Evolutionary conservation across 2,113 vertebrate genomes (phyloP).

Genomic region (Lophotis ruficrista): DNA sequence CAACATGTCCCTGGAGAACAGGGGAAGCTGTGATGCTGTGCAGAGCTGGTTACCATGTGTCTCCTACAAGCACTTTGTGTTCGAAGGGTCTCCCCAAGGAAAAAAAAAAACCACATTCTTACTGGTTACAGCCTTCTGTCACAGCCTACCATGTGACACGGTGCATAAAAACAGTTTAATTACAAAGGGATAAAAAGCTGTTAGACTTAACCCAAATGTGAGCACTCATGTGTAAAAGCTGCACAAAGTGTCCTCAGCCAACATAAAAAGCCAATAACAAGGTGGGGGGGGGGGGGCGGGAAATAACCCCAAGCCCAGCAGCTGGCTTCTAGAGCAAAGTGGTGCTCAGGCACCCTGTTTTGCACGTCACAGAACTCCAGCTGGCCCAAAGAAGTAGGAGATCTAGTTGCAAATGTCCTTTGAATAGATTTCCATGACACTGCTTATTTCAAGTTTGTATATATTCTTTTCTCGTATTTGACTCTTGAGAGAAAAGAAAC

Average conservation of each 20-base stretch:
- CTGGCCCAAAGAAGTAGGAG: not conserved
- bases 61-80: not conserved
- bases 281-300: not conserved
- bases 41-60: not conserved
- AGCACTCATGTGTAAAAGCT: not conserved
- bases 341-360: not conserved
- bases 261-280: not conserved
- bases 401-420: not conserved
- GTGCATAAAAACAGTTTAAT: not conserved
- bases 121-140: constrained; percentile 19
- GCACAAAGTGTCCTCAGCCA: not conserved
- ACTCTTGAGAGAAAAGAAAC: not conserved
- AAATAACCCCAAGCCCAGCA: not conserved
- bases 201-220: not conserved
- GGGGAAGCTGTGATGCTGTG: not conserved
- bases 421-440: not conserved
- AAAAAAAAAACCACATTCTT: not conserved
- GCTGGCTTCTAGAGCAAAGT: not conserved
- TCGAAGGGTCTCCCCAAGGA: not conserved
- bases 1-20: not conserved
- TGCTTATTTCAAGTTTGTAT: not conserved
- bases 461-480: not conserved
- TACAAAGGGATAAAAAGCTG: not conserved
- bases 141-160: not conserved
- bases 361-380: not conserved